Evolutionary conservation across 2,113 vertebrate genomes (phyloP).

Genomic region (Cettia cetti): DNA sequence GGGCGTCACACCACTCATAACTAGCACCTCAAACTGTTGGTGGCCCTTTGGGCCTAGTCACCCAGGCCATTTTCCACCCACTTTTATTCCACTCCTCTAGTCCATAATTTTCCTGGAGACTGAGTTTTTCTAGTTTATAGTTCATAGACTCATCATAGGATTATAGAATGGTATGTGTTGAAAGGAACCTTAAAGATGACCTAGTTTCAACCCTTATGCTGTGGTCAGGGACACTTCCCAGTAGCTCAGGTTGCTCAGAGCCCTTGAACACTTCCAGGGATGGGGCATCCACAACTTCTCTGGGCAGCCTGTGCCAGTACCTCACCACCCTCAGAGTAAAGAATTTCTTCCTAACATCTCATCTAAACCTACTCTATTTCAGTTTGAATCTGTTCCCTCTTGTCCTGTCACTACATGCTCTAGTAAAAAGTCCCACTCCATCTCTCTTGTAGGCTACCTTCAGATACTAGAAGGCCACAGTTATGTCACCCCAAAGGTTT

Average conservation of each 20-base stretch:
- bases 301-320: neutral
- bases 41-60: rapidly evolving
- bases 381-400: neutral
- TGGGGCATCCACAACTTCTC: neutral
- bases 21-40: neutral
- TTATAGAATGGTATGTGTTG: neutral
- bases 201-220: neutral
- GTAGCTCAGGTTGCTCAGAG: neutral
- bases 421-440: neutral
- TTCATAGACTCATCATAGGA: neutral
- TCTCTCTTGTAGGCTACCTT: neutral
- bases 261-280: neutral
- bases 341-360: neutral
- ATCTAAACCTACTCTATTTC: neutral
- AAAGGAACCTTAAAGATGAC: neutral
- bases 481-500: neutral
- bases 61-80: neutral
- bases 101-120: neutral
- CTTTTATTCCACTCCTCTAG: neutral
- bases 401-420: neutral
- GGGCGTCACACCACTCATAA: neutral
- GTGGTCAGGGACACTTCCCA: neutral
- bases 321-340: neutral
- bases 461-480: neutral
- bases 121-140: neutral